Percentiles rank a stretch among this genome's conserved stretches.
Evolutionary conservation across 1,140 invertebrate genomes (phyloP).

Genomic region (Drosophila hydei): DNA sequence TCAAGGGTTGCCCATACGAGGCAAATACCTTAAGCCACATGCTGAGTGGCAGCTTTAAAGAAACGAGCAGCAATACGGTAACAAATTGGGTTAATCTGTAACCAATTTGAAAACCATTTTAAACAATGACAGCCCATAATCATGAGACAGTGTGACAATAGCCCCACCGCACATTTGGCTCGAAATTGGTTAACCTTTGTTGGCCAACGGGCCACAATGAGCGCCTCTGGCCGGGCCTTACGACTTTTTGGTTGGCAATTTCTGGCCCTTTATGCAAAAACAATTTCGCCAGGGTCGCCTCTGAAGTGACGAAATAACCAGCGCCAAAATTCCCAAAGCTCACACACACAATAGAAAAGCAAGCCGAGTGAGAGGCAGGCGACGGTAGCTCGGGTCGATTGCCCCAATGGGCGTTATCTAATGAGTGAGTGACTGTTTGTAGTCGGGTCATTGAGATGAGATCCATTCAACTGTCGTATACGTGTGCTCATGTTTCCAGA

Average conservation of each 20-base stretch:
- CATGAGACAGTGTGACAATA: constrained; percentile 9
- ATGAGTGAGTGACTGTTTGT: constrained; percentile 53
- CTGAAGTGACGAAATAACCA: constrained; percentile 45
- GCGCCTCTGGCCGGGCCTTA: background rate
- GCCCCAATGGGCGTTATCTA: constrained; percentile 49
- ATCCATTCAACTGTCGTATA: constrained; percentile 64
- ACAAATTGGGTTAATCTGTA: constrained; percentile 31
- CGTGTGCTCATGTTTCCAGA: constrained; percentile 29
- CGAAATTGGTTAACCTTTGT: constrained; percentile 25
- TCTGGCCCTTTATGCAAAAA: constrained; percentile 36
- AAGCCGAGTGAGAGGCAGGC: constrained; percentile 5
- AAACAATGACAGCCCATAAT: constrained; percentile 28
- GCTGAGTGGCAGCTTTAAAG: background rate
- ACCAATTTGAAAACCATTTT: constrained; percentile 37
- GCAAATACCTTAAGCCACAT: background rate
- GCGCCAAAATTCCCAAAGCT: constrained; percentile 30
- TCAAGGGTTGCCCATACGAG: background rate
- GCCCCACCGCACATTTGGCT: constrained; percentile 2
- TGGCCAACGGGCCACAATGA: background rate
- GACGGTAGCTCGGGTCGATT: background rate
- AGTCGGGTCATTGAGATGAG: constrained; percentile 58
- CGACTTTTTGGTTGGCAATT: constrained; percentile 15
- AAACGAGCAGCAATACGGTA: background rate
- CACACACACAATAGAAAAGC: constrained; percentile 17
- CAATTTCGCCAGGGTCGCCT: constrained; percentile 29